Conservation (phyloP, 2,113 vertebrate species). For the Gnathonemus longibarbis region DNA sequence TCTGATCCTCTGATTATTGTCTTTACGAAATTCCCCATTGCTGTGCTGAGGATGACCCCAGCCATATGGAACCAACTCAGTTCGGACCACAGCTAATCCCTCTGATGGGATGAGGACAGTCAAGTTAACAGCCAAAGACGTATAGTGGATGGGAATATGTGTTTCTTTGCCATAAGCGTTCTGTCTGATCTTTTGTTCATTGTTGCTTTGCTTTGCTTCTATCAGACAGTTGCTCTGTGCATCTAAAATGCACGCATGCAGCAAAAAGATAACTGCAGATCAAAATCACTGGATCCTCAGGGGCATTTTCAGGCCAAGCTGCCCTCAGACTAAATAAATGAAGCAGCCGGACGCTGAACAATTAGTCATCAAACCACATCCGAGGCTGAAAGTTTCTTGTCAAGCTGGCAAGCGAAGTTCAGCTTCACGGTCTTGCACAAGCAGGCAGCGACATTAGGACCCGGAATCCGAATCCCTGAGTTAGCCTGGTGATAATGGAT, state of each 20-base stretch:
- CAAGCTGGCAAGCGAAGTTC: not conserved
- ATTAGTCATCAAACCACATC: not conserved
- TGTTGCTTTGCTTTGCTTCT: not conserved
- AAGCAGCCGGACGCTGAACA: not conserved
- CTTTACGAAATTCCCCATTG: not conserved
- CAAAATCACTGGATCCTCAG: not conserved
- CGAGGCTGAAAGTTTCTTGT: not conserved
- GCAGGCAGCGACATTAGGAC: not conserved
- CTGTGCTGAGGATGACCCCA: not conserved
- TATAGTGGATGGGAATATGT: not conserved
- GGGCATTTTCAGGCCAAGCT: not conserved
- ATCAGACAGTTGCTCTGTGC: not conserved
- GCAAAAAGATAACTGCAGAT: not conserved
- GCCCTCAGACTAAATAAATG: not conserved
- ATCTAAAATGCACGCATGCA: not conserved
- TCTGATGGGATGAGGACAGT: not conserved
- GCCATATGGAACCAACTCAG: not conserved
- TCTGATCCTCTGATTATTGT: not conserved
- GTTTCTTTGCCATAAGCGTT: not conserved
- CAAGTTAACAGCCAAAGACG: not conserved
- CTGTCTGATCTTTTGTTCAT: not conserved
- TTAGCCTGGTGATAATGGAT: not conserved
- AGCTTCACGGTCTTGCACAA: not conserved
- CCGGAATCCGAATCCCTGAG: not conserved
- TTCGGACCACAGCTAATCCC: not conserved